These are phyloP conservation scores for Laothoe populi DNA, from an alignment of 2,888 invertebrate genomes.

Conservation along the genomic window DNA sequence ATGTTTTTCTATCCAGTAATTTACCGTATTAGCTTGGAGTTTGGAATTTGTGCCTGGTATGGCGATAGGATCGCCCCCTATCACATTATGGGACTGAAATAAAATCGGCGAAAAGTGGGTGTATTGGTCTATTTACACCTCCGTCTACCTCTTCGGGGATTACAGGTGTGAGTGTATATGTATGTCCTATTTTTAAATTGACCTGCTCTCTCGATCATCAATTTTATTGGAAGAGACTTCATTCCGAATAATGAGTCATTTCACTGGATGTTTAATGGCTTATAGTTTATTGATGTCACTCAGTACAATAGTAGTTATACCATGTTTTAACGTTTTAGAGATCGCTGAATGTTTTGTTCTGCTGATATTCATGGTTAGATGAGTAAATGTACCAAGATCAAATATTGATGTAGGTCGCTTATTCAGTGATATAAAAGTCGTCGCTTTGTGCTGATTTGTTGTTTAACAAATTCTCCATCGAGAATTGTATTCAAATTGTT, in stretches of 20 bases:
- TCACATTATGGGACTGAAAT: too few relatives aligned
- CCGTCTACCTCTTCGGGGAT: too few relatives aligned
- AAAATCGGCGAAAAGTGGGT: too few relatives aligned
- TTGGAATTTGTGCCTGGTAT: too few relatives aligned
- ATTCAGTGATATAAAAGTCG: neutral
- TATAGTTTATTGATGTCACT: constrained; percentile 9
- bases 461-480: neutral
- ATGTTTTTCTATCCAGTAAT: too few relatives aligned
- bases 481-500: neutral
- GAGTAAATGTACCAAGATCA: constrained; percentile 4
- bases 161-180: too few relatives aligned
- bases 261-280: constrained; percentile 14
- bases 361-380: constrained; percentile 9
- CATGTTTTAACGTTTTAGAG: neutral
- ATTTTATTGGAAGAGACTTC: constrained; percentile 11
- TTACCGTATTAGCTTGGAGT: too few relatives aligned
- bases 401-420: constrained; percentile 10
- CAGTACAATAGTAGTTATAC: neutral
- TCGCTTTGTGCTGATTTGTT: neutral
- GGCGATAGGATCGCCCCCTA: too few relatives aligned
- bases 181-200: neutral
- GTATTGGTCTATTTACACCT: too few relatives aligned
- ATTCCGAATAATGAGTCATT: constrained; percentile 14
- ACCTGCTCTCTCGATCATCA: neutral
- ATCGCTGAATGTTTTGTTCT: constrained; percentile 3